Evolutionary conservation across 1,140 invertebrate species (phyloP).

Genomic region (Wasmannia auropunctata): DNA sequence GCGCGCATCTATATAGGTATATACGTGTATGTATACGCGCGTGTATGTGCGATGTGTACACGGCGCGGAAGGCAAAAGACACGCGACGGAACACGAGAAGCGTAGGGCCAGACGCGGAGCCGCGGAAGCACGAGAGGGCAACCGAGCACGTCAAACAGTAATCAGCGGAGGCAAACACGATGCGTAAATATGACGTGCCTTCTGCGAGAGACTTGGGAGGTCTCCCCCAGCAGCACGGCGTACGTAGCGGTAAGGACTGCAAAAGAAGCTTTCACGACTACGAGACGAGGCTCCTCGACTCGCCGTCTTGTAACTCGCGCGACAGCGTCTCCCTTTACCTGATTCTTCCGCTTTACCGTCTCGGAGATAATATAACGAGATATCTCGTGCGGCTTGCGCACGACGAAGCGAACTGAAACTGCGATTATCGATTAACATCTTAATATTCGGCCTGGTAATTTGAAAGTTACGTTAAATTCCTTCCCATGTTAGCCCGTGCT

Average conservation of each 20-base stretch:
- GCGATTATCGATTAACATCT: background rate
- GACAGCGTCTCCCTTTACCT: slow-evolving; percentile 18
- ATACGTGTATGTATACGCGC: background rate
- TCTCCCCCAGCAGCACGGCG: background rate
- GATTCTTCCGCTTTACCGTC: background rate
- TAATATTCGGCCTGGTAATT: background rate
- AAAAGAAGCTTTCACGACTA: slow-evolving; percentile 45
- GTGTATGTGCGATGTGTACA: background rate
- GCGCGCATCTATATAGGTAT: background rate
- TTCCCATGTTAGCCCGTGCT: background rate
- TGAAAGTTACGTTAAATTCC: background rate
- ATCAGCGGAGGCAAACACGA: slow-evolving; percentile 75
- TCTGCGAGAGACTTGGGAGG: slow-evolving; percentile 54
- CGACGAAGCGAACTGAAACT: background rate
- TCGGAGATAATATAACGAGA: slow-evolving; percentile 1
- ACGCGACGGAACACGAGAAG: slow-evolving; percentile 57
- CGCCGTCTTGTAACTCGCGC: slow-evolving; percentile 20
- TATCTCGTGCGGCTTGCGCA: background rate
- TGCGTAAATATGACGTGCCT: slow-evolving; percentile 75
- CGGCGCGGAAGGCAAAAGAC: slow-evolving; percentile 40
- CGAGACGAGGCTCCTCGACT: slow-evolving; percentile 3
- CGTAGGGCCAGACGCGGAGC: slow-evolving; percentile 27
- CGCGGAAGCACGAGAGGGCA: slow-evolving; percentile 54
- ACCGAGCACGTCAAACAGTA: slow-evolving; percentile 75
- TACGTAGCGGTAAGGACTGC: slow-evolving; percentile 44